These are phyloP conservation scores for Didymodactylos carnosus DNA, from an alignment of 2,888 invertebrate species.

Conservation along the genomic window DNA sequence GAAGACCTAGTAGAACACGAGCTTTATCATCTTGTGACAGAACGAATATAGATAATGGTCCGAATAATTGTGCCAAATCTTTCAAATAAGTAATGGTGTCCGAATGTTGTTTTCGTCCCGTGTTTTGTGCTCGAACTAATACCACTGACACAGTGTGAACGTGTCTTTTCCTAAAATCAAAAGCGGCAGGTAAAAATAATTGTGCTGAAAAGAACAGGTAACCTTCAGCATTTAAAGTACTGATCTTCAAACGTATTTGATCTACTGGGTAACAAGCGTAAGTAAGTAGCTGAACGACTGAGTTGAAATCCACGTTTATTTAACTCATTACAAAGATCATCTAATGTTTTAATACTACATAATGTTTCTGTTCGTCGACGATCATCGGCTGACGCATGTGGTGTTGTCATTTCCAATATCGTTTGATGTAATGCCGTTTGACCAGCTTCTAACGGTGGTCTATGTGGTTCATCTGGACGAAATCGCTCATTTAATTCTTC, in stretches of 20 bases:
- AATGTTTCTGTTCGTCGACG: neutral
- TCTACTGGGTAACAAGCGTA: slow-evolving; percentile 3
- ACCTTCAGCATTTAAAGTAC: too few relatives aligned
- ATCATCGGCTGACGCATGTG: slow-evolving; percentile 6
- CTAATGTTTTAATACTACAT: neutral
- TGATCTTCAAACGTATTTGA: slow-evolving; percentile 3
- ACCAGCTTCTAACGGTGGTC: slow-evolving; percentile 6
- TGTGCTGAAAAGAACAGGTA: neutral
- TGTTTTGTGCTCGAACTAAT: slow-evolving; percentile 9
- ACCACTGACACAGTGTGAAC: slow-evolving; percentile 16
- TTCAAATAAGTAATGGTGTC: slow-evolving; percentile 21
- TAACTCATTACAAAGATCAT: slow-evolving; percentile 1
- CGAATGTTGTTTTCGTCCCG: slow-evolving; percentile 18
- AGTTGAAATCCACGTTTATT: neutral
- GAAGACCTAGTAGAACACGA: slow-evolving; percentile 27
- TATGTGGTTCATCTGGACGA: neutral
- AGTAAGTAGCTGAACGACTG: slow-evolving; percentile 10
- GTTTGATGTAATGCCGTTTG: slow-evolving; percentile 8
- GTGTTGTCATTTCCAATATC: slow-evolving; percentile 6
- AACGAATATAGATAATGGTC: slow-evolving; percentile 16
- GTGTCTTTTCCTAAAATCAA: neutral
- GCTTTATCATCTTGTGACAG: slow-evolving; percentile 26
- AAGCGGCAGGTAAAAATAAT: neutral
- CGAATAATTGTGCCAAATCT: slow-evolving; percentile 20
- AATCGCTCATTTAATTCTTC: too few relatives aligned